phyloP scores from a whole-genome alignment of 1,140 invertebrate genomes.

The Rhopalosiphum padi region DNA sequence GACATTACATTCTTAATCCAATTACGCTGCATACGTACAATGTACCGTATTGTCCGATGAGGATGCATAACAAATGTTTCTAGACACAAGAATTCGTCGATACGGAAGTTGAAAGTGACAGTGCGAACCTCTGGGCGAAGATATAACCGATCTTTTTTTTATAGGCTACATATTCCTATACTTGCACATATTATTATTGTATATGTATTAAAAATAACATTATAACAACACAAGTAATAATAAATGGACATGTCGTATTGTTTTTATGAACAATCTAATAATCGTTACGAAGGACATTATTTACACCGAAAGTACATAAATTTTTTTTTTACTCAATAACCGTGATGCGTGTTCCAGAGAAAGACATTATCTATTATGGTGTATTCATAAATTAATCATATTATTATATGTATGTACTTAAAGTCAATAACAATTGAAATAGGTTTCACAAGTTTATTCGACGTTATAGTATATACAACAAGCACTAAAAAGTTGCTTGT shows the following conservation, averaged over 20 bases:
- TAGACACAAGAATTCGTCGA: neutral
- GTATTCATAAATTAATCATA: neutral
- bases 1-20: constrained; percentile 15
- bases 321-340: neutral
- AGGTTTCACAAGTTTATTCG: neutral
- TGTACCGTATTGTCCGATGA: constrained; percentile 11
- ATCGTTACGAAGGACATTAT: neutral
- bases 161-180: neutral
- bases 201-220: neutral
- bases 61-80: constrained; percentile 7
- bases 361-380: neutral
- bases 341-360: neutral
- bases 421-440: constrained; percentile 2
- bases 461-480: neutral
- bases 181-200: neutral
- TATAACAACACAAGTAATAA: neutral
- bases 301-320: neutral
- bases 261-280: constrained; percentile 16
- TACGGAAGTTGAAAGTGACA: neutral
- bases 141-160: neutral
- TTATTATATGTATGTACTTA: neutral
- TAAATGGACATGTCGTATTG: neutral
- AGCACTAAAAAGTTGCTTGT: constrained; percentile 24
- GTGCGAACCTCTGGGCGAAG: neutral
- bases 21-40: neutral